Percentiles rank a stretch among this genome's conserved stretches.
These are phyloP conservation scores for Diglossa cyanea DNA, from an alignment of 2,797 vertebrate genomes.

Conservation along the genomic window DNA sequence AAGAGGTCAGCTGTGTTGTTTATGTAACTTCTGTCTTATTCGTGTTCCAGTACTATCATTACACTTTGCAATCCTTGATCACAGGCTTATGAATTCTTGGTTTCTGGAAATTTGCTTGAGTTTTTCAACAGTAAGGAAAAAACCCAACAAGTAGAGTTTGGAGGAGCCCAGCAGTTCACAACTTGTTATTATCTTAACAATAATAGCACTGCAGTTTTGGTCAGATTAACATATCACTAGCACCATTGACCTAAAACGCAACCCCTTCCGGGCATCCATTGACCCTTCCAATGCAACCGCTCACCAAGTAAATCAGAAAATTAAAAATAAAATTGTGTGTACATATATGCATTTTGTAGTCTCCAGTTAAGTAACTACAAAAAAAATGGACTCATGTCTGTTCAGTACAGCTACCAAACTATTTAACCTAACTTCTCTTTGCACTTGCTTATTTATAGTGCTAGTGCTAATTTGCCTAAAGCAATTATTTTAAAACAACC, in stretches of 20 bases:
- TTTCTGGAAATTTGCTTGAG: constrained; percentile 41
- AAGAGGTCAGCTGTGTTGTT: constrained; percentile 29
- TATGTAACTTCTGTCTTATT: constrained; percentile 50
- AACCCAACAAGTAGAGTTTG: neutral
- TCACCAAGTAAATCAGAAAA: neutral
- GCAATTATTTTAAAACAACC: neutral
- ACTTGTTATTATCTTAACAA: constrained; percentile 10
- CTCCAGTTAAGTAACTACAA: neutral
- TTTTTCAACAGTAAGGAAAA: constrained; percentile 27
- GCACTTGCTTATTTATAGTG: neutral
- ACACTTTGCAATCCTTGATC: constrained; percentile 25
- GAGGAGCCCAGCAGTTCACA: neutral
- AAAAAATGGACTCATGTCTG: neutral
- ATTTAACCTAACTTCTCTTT: neutral
- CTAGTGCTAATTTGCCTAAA: neutral
- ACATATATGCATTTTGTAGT: neutral
- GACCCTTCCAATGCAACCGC: neutral
- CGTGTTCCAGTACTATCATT: constrained; percentile 1
- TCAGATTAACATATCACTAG: constrained; percentile 4
- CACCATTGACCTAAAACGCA: neutral
- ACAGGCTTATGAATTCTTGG: constrained; percentile 25
- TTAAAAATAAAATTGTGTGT: neutral
- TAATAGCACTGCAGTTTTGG: neutral
- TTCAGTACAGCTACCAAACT: neutral
- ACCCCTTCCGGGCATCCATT: neutral